Base-by-base conservation (phyloP, 2,113 vertebrate genomes). In the Anser cygnoides region DNA sequence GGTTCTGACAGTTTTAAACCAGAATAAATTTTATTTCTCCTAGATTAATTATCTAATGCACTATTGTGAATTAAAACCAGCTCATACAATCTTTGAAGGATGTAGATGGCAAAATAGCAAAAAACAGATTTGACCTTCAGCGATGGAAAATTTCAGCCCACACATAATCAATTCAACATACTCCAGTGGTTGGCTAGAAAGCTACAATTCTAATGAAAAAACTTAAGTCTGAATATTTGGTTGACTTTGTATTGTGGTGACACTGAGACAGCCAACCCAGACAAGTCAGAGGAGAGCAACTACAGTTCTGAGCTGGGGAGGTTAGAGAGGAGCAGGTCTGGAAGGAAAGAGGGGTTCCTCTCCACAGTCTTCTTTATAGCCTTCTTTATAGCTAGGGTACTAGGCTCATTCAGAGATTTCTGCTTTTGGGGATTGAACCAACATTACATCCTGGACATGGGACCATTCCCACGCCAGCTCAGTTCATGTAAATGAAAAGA, bases 401-500 rank as follows among this genome's bases (percentile, higher is more conserved):
- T 71, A 44, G n/a, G n/a, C 55, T 81, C 46, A 37, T 58, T 66
- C 67, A 83, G 63, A 83, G 8, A 26, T 11, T 90, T 25, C 50
- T 88, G 3, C 55, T 23, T 71, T 23, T 39, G 54, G 35, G 41
- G 46, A 23, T 7, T 71, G 72, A 90, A 80, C 4, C 23, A 65
- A 4, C 15, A 63, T n/a, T 84, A 55, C 50, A 9, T 77, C 63
- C 41, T 62, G 14, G 23, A 54, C 4, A 4, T 23, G 82, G 29
- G 37, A 28, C 26, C 0, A 0, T 67, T 84, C 31, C 12, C 55
- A 44, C 0, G 0, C 15, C 68, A 81, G 28, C 18, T 81, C 57
- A 74, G 39, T 33, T 59, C 70, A 28, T 57, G 70, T 35, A 78
- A 81, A 61, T 39, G 6, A 89, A 91, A 92, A 39, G 18, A 35